phyloP scores from a whole-genome alignment of 2,888 invertebrate genomes.

The Acrobasis consociella region DNA sequence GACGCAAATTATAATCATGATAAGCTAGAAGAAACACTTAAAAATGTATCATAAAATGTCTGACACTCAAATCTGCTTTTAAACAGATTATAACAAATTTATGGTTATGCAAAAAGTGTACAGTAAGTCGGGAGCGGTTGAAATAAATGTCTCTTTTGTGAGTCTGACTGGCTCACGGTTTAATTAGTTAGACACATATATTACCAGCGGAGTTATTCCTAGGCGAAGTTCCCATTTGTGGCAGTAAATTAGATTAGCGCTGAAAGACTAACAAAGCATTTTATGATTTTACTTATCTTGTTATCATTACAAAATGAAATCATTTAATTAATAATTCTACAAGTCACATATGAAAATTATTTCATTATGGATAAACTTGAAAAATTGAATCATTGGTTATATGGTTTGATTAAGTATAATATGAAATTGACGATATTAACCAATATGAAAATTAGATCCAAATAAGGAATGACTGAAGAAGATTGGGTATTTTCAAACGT shows the following conservation, averaged over 20 bases:
- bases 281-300: constrained; percentile 15
- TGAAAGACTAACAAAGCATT: constrained; percentile 1
- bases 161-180: constrained; percentile 48
- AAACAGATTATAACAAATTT: neutral
- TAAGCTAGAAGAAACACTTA: neutral
- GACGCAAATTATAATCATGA: neutral
- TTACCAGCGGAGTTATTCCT: constrained; percentile 39
- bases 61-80: neutral
- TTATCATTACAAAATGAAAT: neutral
- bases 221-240: constrained; percentile 16
- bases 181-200: constrained; percentile 60
- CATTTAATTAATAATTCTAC: neutral
- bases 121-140: constrained; percentile 40
- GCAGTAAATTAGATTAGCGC: constrained; percentile 16
- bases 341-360: too few species aligned
- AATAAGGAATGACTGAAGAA: too few species aligned
- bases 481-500: too few species aligned
- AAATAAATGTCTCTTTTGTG: constrained; percentile 57
- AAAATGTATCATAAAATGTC: neutral
- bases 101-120: constrained; percentile 47
- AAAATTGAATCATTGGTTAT: too few species aligned
- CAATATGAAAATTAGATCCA: too few species aligned
- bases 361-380: too few species aligned
- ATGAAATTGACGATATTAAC: too few species aligned
- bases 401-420: too few species aligned